These are phyloP conservation scores for Tetragonula carbonaria DNA, from an alignment of 2,888 invertebrate species.

Conservation along the genomic window DNA sequence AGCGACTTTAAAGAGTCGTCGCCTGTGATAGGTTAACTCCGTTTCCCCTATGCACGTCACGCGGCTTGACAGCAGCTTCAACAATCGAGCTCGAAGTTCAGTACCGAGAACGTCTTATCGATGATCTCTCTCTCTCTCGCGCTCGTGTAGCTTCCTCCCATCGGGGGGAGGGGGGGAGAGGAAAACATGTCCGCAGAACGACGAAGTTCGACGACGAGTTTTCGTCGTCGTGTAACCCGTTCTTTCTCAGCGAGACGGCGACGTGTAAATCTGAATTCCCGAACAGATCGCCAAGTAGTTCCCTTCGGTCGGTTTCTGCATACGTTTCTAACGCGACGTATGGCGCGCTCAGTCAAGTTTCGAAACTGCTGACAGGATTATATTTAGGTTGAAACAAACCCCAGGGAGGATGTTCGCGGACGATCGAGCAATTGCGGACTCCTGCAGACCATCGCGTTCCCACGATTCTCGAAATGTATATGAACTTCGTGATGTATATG, in stretches of 20 bases:
- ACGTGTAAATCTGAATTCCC: conserved; percentile 20
- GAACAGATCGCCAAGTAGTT: conserved; percentile 9
- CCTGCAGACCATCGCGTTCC: neutral
- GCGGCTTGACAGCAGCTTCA: neutral
- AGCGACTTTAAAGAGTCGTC: neutral
- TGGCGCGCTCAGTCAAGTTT: conserved; percentile 8
- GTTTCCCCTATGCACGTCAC: neutral
- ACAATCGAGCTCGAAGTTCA: neutral
- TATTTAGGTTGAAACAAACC: conserved; percentile 30
- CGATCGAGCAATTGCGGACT: conserved; percentile 6
- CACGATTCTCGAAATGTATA: neutral
- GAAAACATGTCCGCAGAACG: conserved; percentile 9
- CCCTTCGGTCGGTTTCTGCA: conserved; percentile 19
- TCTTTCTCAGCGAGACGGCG: neutral
- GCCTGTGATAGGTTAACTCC: neutral
- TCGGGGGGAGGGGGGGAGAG: neutral
- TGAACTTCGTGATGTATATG: neutral
- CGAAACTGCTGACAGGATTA: conserved; percentile 11
- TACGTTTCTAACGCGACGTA: conserved; percentile 9
- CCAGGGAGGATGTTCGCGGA: conserved; percentile 12
- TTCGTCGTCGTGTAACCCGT: neutral
- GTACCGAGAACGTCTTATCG: conserved; percentile 10
- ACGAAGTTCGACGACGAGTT: conserved; percentile 6
- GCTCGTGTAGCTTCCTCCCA: too few relatives aligned
- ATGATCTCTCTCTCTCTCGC: neutral